Base-by-base conservation (phyloP, 2,888 invertebrate species). In the Amphipyra berbera region DNA sequence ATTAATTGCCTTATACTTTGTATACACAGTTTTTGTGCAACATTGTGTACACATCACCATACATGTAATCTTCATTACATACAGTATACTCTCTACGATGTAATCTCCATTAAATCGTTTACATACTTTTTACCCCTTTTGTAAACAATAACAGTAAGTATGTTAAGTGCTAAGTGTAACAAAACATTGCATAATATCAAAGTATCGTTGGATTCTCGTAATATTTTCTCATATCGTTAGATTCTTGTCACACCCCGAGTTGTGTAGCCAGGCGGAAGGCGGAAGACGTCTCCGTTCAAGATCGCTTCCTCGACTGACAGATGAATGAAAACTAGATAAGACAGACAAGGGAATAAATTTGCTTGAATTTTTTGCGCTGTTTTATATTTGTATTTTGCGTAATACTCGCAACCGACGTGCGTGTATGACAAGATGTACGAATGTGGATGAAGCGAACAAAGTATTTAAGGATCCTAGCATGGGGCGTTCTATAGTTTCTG, bases 211-310 rank as follows among this genome's bases (percentile, higher is more conserved):
- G 30, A 63, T 50, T 44, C n/a, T 30, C 33, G 49, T 5, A 13
- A 41, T 42, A 21, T 68, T 68, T 50, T 67, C 14, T 33, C 38
- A 2, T 12, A 42, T 38, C 30, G 14, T 44, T 21, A 53, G 61
- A 71, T 72, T 71, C 72, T 61, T 59, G 67, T 67, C 61, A 61
- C 67, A 48, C 41, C 37, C 6, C 38, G 35, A 7, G 48, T 15
- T 58, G 56, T 54, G 59, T 52, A 13, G 55, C 30, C 40, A 21
- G 38, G 40, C 47, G 58, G 72, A 70, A 70, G 54, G 33, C 52
- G 71, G 69, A 72, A 67, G 47, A 58, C 57, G 40, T 10, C 13
- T 8, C 2, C 50, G 54, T 53, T 72, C 61, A 67, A 55, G 61
- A 67, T 46, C 61, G 21, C 27, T 61, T 57, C 46, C 53, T 52